Conservation (phyloP, 2,113 vertebrate genomes). For the Pardalotus punctatus region DNA sequence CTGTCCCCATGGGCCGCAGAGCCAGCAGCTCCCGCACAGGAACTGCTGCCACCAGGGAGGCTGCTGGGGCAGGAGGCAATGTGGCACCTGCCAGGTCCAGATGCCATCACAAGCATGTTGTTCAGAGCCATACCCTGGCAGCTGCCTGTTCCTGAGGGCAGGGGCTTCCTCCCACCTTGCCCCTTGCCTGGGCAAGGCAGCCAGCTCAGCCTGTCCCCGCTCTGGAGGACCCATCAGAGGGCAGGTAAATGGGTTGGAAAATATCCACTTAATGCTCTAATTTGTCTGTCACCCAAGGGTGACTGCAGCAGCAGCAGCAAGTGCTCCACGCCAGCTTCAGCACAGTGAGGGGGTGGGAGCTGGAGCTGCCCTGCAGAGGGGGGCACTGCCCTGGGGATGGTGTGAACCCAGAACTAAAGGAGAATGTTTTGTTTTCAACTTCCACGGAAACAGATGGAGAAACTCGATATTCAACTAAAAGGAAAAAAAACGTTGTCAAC, state of each 20-base stretch:
- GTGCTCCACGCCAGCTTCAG: not conserved
- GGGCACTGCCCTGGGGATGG: slow-evolving; percentile 44
- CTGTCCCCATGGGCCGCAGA: rapidly evolving
- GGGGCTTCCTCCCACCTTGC: not conserved
- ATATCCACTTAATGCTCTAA: slow-evolving; percentile 18
- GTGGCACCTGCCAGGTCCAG: not conserved
- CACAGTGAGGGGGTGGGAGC: not conserved
- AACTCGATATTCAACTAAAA: slow-evolving; percentile 87
- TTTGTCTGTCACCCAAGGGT: not conserved
- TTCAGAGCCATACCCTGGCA: not conserved
- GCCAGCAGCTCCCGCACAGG: not conserved
- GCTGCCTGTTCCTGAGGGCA: not conserved
- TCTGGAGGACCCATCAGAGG: not conserved
- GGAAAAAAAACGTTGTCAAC: slow-evolving; percentile 85
- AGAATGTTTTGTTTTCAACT: slow-evolving; percentile 83
- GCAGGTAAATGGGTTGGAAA: not conserved
- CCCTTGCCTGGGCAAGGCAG: not conserved
- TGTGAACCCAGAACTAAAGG: slow-evolving; percentile 71
- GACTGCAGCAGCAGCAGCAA: not conserved
- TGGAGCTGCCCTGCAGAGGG: slow-evolving; percentile 31
- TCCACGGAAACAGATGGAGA: slow-evolving; percentile 88
- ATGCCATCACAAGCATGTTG: not conserved
- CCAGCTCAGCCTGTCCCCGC: not conserved
- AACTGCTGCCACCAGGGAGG: not conserved
- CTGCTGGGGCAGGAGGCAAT: not conserved